Evolutionary conservation across 2,113 vertebrate species (phyloP).

Genomic region (Ahaetulla prasina): DNA sequence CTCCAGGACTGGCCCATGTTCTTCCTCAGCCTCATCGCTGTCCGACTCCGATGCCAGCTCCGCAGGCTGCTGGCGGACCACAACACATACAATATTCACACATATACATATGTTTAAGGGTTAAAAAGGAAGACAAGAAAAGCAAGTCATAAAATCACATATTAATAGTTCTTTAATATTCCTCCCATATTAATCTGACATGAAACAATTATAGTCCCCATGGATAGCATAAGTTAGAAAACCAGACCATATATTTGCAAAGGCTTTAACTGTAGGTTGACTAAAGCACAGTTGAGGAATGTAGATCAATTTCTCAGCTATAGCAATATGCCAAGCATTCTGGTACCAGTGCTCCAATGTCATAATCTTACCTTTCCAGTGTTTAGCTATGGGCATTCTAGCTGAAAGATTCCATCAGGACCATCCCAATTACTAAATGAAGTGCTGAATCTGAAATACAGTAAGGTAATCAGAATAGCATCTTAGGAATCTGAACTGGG

Average conservation of each 20-base stretch:
- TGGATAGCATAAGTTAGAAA: background rate
- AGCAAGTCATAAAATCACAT: background rate
- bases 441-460: background rate
- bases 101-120: background rate
- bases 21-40: too few relatives aligned
- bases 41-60: too few relatives aligned
- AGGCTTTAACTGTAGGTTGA: background rate
- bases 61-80: too few relatives aligned
- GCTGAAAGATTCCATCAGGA: background rate
- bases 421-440: background rate
- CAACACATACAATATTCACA: background rate
- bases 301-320: background rate
- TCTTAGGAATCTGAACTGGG: background rate
- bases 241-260: background rate
- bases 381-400: background rate
- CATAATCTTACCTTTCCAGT: background rate
- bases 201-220: background rate
- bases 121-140: background rate
- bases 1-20: too few relatives aligned
- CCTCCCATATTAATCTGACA: background rate
- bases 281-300: background rate
- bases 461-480: background rate
- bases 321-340: background rate
- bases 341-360: background rate
- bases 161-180: background rate